Evolutionary conservation across 2,113 vertebrate genomes (phyloP).

Genomic region (Salvelinus namaycush): DNA sequence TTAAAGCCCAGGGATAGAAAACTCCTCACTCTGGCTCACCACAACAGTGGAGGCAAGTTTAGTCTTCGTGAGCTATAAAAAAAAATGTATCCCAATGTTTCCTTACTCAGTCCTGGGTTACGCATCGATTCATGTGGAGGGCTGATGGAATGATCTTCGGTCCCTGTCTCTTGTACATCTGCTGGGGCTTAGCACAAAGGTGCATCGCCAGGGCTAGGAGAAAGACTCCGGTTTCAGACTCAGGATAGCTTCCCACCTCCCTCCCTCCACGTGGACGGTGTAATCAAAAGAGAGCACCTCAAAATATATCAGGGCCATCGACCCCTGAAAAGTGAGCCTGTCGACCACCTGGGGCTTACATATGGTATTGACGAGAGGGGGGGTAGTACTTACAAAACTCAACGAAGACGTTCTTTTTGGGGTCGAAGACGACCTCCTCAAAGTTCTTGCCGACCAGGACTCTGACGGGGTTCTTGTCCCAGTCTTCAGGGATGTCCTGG

Average conservation of each 20-base stretch:
- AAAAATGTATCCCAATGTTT: slow-evolving; percentile 32
- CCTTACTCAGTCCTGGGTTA: slow-evolving; percentile 30
- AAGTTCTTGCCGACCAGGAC: slow-evolving; percentile 95
- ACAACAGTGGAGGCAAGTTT: slow-evolving; percentile 27
- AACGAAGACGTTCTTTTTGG: slow-evolving; percentile 91
- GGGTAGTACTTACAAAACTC: slow-evolving; percentile 89
- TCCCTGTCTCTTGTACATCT: neutral
- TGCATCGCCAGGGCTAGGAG: neutral
- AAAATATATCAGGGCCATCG: neutral
- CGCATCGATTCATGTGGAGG: slow-evolving; percentile 11
- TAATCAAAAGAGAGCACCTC: slow-evolving; percentile 6
- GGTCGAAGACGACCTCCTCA: slow-evolving; percentile 89
- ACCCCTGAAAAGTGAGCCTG: neutral
- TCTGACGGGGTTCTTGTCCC: slow-evolving; percentile 91
- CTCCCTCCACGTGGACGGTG: neutral
- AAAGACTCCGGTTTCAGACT: slow-evolving; percentile 34
- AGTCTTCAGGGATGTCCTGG: slow-evolving; percentile 93
- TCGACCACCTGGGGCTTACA: neutral
- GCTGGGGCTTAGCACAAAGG: neutral
- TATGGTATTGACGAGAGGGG: neutral
- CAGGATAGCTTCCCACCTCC: neutral
- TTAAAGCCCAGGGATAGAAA: slow-evolving; percentile 42
- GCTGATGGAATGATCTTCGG: neutral
- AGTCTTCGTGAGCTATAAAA: slow-evolving; percentile 11
- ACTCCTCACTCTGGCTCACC: slow-evolving; percentile 16